Base-by-base conservation (phyloP, 2,797 vertebrate species). In the Phoebastria nigripes region DNA sequence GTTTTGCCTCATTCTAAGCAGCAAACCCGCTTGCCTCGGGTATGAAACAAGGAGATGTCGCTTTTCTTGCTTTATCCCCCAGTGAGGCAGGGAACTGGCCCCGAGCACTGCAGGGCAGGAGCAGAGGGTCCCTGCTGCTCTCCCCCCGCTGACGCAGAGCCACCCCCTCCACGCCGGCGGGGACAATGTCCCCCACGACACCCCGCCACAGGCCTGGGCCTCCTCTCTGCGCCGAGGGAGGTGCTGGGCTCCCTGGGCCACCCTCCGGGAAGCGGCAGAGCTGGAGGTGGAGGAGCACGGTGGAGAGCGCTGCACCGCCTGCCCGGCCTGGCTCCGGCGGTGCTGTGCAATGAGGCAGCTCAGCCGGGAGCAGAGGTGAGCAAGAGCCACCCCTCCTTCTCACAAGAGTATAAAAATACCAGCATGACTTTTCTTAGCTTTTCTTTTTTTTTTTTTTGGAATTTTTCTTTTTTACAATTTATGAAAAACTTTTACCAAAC, bases 331-430 rank as follows among this genome's bases (percentile, higher is more conserved):
- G 81, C 88, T 90, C 49, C 25, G 37, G n/a, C 28, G 51, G 76
- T 58, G 88, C 47, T 67, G 78, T 35, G 59, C 26, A 28, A 89
- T 95, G 98, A 98, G 98, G 98, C 98, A 97, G 98, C 98, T 98
- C 98, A 97, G 97, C 97, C 97, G 96, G 96, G 91, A 98, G 98
- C 97, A 96, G 96, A 97, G 93, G 73, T 54, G 94, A 90, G 54
- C 37, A 54, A 44, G 46, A 66, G 15, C 84, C 97, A 97, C 97
- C 97, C 98, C 98, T 98, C 98, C 91, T 96, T 70, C 82, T 78
- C 96, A 51, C 79, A 74, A 83, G 91, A 95, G 94, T 98, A 98
- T 82, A 98, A 99, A 99, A 99, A 99, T 98, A 99, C 97, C 97
- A 97, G 92, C 97, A 46, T 9, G 96, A 33, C 44, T 21, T 46